Conservation (phyloP, 1,140 invertebrate genomes). For the Parasteatoda tepidariorum region DNA sequence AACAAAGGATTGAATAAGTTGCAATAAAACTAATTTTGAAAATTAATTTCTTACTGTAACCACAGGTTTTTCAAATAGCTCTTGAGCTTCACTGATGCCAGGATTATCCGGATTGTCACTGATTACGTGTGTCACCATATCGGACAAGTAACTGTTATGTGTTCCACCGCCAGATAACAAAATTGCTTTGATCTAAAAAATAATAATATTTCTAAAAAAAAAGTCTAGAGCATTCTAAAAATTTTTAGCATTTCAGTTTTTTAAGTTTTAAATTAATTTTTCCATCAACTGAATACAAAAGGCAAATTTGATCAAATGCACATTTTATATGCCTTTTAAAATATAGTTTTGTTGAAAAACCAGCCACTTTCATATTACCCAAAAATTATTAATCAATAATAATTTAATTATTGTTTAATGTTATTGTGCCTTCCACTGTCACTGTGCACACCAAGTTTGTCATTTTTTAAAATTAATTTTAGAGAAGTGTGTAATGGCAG, state of each 20-base stretch:
- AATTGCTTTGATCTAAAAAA: constrained; percentile 77
- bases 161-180: constrained; percentile 86
- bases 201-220: constrained; percentile 53
- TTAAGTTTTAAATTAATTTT: background rate
- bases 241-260: background rate
- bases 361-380: too few species aligned
- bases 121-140: constrained; percentile 90
- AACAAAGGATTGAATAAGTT: background rate
- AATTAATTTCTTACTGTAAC: constrained; percentile 75
- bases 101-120: constrained; percentile 83
- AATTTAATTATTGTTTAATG: too few species aligned
- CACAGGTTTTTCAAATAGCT: constrained; percentile 90
- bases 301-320: too few species aligned
- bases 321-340: too few species aligned
- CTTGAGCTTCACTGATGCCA: constrained; percentile 85
- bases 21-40: background rate
- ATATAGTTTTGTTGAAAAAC: too few species aligned
- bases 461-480: too few species aligned
- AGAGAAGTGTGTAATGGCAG: too few species aligned
- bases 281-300: background rate
- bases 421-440: too few species aligned
- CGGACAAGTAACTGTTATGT: constrained; percentile 83
- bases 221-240: background rate
- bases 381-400: too few species aligned
- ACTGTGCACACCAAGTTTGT: too few species aligned